phyloP scores from a whole-genome alignment of 2,113 vertebrate genomes.

The Turnix velox region DNA sequence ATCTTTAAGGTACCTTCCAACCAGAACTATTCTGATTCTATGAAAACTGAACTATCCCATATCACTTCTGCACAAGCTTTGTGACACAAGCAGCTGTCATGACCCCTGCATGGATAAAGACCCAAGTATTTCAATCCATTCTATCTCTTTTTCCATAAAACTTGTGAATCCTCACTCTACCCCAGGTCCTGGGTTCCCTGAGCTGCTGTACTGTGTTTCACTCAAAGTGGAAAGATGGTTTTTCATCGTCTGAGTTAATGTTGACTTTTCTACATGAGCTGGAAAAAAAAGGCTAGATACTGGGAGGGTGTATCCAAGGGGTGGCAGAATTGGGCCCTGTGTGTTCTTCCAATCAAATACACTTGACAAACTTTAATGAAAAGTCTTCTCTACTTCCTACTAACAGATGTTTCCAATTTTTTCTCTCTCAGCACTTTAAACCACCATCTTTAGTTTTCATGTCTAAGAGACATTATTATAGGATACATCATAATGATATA shows the following conservation, averaged over 20 bases:
- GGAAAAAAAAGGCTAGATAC: not conserved
- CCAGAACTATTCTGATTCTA: no score
- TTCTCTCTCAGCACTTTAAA: constrained; percentile 76
- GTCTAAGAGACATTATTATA: constrained; percentile 80
- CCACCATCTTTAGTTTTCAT: constrained; percentile 77
- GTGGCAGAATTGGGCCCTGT: constrained; percentile 26
- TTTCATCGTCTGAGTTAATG: not conserved
- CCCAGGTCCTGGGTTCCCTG: not conserved
- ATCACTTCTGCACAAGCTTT: not conserved
- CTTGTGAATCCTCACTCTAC: not conserved
- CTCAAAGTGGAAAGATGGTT: not conserved
- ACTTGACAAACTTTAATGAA: constrained; percentile 75
- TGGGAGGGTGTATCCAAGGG: not conserved
- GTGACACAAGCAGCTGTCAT: not conserved
- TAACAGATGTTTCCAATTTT: constrained; percentile 80
- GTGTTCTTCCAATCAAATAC: constrained; percentile 59
- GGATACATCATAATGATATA: constrained; percentile 79
- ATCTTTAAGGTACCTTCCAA: no score
- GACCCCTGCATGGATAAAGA: not conserved
- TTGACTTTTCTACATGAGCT: not conserved
- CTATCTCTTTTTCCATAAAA: not conserved
- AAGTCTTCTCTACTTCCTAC: constrained; percentile 73
- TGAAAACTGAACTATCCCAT: no score
- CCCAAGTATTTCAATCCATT: not conserved
- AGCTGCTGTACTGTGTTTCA: not conserved